phyloP scores from a whole-genome alignment of 64 coral and sea anemone species.

The Orbicella faveolata region DNA sequence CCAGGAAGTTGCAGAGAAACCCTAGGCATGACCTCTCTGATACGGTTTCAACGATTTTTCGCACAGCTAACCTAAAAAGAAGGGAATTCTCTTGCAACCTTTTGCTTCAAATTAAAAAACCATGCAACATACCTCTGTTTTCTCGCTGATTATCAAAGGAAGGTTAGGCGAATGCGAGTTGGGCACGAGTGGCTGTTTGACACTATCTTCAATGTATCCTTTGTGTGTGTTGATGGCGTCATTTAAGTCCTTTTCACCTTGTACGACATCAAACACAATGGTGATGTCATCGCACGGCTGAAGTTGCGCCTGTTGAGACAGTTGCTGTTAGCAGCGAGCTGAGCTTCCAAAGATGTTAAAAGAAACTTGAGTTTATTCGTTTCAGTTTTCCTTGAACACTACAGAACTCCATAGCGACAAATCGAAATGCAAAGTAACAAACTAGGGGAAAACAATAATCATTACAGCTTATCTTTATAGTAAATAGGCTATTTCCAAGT shows the following conservation, averaged over 20 bases:
- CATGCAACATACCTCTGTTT: slow-evolving; percentile 46
- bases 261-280: slow-evolving; percentile 76
- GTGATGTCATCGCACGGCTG: slow-evolving; percentile 92
- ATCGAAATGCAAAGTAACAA: too few species aligned
- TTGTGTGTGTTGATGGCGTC: slow-evolving; percentile 42
- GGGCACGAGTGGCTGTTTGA: slow-evolving; percentile 61
- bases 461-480: too few species aligned
- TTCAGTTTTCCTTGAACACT: too few species aligned
- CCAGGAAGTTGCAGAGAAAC: too few species aligned
- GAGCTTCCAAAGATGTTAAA: neutral
- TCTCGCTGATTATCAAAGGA: slow-evolving; percentile 63
- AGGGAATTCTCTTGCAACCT: too few species aligned
- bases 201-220: slow-evolving; percentile 63
- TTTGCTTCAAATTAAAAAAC: neutral
- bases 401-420: too few species aligned
- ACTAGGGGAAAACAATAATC: too few species aligned
- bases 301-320: slow-evolving; percentile 58
- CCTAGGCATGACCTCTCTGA: too few species aligned
- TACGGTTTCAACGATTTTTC: too few species aligned
- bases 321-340: neutral
- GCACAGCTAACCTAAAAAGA: too few species aligned
- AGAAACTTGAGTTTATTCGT: too few species aligned
- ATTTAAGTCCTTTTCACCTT: slow-evolving; percentile 24
- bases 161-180: slow-evolving; percentile 23
- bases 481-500: too few species aligned